These are phyloP conservation scores for Poecilia gillii DNA, from an alignment of 2,797 vertebrate genomes.

Conservation along the genomic window DNA sequence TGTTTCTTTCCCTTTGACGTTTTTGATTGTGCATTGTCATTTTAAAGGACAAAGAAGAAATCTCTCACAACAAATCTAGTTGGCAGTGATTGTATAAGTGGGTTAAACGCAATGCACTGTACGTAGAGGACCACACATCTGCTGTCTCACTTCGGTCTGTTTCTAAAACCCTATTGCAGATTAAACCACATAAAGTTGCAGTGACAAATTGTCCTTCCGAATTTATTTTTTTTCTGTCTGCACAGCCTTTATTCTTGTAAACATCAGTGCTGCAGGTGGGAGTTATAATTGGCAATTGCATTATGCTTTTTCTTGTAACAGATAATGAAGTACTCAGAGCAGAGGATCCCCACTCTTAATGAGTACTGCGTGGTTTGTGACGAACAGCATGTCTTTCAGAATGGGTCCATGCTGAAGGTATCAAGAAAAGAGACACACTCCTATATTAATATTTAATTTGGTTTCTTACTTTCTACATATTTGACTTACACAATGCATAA, in stretches of 20 bases:
- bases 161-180: not conserved
- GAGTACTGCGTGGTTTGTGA: slow-evolving; percentile 99
- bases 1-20: not conserved
- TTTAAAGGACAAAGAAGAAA: not conserved
- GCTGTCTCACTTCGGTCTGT: not conserved
- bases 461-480: not conserved
- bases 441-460: not conserved
- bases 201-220: slow-evolving; percentile 1
- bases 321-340: slow-evolving; percentile 99
- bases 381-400: slow-evolving; percentile 99
- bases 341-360: slow-evolving; percentile 96
- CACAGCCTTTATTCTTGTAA: slow-evolving; percentile 3
- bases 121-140: not conserved
- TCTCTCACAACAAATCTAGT: not conserved
- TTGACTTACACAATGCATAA: not conserved
- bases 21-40: not conserved
- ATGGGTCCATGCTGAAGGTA: slow-evolving; percentile 99
- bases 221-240: slow-evolving; percentile 14
- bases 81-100: not conserved
- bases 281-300: slow-evolving; percentile 44
- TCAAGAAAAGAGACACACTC: not conserved
- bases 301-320: slow-evolving; percentile 66
- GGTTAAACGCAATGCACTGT: not conserved
- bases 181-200: slow-evolving; percentile 2
- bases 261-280: slow-evolving; percentile 19